Percentiles rank a stretch among this genome's conserved stretches.
Conservation (phyloP, 2,888 invertebrate genomes). For the Tetragonisca angustula region DNA sequence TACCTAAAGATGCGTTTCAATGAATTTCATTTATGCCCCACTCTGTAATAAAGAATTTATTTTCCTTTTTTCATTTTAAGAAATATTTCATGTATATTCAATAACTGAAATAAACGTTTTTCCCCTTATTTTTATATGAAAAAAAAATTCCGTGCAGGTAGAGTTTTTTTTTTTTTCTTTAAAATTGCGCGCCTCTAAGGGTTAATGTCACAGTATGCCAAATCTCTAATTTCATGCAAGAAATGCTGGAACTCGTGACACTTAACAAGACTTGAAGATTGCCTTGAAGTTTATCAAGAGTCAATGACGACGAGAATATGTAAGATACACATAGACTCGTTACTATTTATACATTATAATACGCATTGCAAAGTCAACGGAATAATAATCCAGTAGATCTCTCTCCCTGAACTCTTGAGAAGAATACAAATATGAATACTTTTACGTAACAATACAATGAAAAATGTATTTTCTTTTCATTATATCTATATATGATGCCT, state of each 20-base stretch:
- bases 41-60: too few relatives aligned
- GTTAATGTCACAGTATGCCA: too few relatives aligned
- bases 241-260: neutral
- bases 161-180: too few relatives aligned
- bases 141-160: too few relatives aligned
- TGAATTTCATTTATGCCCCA: too few relatives aligned
- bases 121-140: too few relatives aligned
- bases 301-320: neutral
- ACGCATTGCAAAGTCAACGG: neutral
- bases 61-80: too few relatives aligned
- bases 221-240: neutral
- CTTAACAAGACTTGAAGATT: neutral
- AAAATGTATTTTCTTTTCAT: neutral
- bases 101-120: too few relatives aligned
- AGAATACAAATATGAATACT: neutral
- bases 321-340: neutral
- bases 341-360: neutral
- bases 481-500: too few relatives aligned
- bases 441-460: neutral
- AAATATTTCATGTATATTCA: too few relatives aligned
- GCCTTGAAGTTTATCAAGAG: neutral
- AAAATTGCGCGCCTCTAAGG: too few relatives aligned
- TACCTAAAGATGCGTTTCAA: too few relatives aligned
- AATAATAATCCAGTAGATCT: neutral
- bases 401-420: neutral